Conservation (phyloP, 1,140 invertebrate species). For the Akabosia matsudoensis region DNA sequence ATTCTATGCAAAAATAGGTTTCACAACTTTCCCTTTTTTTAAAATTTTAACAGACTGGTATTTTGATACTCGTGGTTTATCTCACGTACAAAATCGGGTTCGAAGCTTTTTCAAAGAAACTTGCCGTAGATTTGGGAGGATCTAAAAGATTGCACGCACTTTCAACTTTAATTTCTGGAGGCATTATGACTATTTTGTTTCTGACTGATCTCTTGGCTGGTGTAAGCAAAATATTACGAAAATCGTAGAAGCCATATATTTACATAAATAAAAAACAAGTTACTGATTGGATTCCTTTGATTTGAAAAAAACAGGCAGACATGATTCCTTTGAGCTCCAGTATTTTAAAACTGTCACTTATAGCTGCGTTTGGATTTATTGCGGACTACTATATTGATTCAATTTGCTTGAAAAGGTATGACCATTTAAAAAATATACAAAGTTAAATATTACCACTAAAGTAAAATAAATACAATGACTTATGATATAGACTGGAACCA, state of each 20-base stretch:
- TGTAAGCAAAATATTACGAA: too few species aligned
- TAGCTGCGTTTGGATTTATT: slow-evolving; percentile 42
- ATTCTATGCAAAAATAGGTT: background rate
- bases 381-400: slow-evolving; percentile 45
- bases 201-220: slow-evolving; percentile 27
- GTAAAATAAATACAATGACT: background rate
- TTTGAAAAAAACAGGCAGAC: slow-evolving; percentile 18
- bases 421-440: too few species aligned
- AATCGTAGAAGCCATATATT: background rate
- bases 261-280: background rate
- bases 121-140: slow-evolving; percentile 37
- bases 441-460: background rate
- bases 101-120: slow-evolving; percentile 37
- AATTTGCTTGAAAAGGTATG: slow-evolving; percentile 46
- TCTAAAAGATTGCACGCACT: slow-evolving; percentile 37
- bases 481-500: slow-evolving; percentile 41
- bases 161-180: slow-evolving; percentile 31
- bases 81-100: slow-evolving; percentile 35
- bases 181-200: slow-evolving; percentile 24
- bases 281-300: background rate
- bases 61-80: slow-evolving; percentile 20
- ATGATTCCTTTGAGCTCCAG: slow-evolving; percentile 35
- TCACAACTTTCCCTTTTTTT: background rate
- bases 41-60: slow-evolving; percentile 26
- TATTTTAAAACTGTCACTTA: slow-evolving; percentile 23